Evolutionary conservation across 2,888 invertebrate genomes (phyloP).

Genomic region (Fabriciana adippe): DNA sequence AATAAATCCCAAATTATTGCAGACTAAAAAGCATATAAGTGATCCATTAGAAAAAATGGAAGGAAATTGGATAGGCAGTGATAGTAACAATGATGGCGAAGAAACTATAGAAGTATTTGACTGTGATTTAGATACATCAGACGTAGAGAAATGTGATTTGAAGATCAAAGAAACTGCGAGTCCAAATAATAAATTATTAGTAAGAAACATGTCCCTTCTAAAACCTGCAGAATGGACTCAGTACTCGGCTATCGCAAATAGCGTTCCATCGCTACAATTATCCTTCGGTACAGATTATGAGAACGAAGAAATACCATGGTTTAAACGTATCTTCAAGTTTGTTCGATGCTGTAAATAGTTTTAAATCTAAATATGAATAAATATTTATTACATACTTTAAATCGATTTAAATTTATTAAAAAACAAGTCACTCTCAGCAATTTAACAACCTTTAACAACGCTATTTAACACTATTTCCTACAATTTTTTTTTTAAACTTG

Average conservation of each 20-base stretch:
- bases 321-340: slow-evolving; percentile 52
- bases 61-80: slow-evolving; percentile 51
- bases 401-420: no score
- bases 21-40: slow-evolving; percentile 42
- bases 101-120: slow-evolving; percentile 28
- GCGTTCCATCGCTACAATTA: slow-evolving; percentile 53
- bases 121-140: slow-evolving; percentile 31
- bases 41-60: slow-evolving; percentile 51
- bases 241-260: slow-evolving; percentile 47
- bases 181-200: slow-evolving; percentile 45
- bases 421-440: no score
- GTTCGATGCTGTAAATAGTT: slow-evolving; percentile 65
- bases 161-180: slow-evolving; percentile 1
- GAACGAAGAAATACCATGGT: slow-evolving; percentile 53
- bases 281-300: slow-evolving; percentile 50
- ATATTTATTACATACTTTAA: neutral
- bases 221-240: slow-evolving; percentile 56
- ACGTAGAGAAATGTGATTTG: slow-evolving; percentile 41
- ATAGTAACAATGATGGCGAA: slow-evolving; percentile 43
- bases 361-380: slow-evolving; percentile 38
- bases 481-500: no score
- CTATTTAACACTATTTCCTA: no score
- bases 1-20: slow-evolving; percentile 31
- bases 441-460: no score
- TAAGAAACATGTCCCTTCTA: slow-evolving; percentile 52